These are phyloP conservation scores for Venustaconcha ellipsiformis DNA, from an alignment of 1,140 invertebrate genomes.

Conservation along the genomic window DNA sequence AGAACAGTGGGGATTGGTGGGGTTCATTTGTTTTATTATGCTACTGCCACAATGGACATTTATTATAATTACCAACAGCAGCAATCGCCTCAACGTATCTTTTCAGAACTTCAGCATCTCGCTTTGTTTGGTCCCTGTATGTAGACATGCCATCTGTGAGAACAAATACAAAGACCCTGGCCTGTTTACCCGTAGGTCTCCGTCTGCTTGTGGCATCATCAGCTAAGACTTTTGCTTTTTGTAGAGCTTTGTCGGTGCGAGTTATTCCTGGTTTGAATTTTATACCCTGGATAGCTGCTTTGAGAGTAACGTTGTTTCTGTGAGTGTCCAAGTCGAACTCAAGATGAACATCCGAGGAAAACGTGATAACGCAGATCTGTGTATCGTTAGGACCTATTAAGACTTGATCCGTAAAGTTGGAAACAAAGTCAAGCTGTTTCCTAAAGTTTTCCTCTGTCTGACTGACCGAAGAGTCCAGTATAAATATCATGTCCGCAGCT, in stretches of 20 bases:
- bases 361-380: constrained; percentile 25
- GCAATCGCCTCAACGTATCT: not conserved
- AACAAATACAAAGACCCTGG: not conserved
- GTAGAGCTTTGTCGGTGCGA: constrained; percentile 11
- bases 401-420: constrained; percentile 14
- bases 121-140: not conserved
- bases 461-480: constrained; percentile 32
- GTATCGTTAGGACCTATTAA: constrained; percentile 15
- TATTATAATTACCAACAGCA: constrained; percentile 1
- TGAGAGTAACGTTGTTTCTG: not conserved
- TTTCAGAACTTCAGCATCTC: not conserved
- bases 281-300: constrained; percentile 6
- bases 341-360: constrained; percentile 5
- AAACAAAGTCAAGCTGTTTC: constrained; percentile 28
- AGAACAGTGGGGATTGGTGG: too few species aligned
- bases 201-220: not conserved
- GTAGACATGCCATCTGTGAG: constrained; percentile 1
- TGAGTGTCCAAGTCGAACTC: constrained; percentile 3
- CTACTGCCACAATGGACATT: too few species aligned
- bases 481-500: constrained; percentile 43
- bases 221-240: not conserved
- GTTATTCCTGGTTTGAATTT: constrained; percentile 8
- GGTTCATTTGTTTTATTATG: too few species aligned
- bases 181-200: not conserved
- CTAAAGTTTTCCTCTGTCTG: constrained; percentile 13